A percentile compares a stretch with the other conserved stretches of the same genome.
Conservation (phyloP, 2,888 invertebrate genomes). For the Stramonita haemastoma region DNA sequence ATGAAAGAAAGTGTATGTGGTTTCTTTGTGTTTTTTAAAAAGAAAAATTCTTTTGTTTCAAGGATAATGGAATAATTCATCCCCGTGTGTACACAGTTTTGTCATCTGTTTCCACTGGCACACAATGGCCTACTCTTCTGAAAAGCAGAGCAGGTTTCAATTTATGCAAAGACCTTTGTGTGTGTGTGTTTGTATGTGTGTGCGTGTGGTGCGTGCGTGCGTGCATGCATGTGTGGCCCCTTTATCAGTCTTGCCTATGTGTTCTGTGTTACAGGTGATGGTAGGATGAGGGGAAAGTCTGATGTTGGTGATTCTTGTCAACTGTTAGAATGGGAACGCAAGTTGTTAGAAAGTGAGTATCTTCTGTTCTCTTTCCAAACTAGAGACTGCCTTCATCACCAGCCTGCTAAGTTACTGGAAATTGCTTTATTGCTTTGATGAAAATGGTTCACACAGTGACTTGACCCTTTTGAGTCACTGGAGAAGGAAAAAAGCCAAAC, state of each 20-base stretch:
- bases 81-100: no score
- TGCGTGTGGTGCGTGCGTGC: not conserved
- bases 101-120: no score
- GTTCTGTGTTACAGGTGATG: conserved; percentile 55
- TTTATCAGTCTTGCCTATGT: not conserved
- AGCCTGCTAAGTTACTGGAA: no score
- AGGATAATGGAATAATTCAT: no score
- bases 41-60: no score
- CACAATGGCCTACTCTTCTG: no score
- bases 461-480: conserved; percentile 3
- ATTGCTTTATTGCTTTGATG: not conserved
- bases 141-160: no score
- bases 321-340: conserved; percentile 51
- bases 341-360: conserved; percentile 56
- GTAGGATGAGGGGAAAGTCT: conserved; percentile 56
- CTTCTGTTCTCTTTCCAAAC: not conserved
- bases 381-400: not conserved
- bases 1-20: no score
- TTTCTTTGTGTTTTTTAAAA: no score
- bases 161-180: no score
- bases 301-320: conserved; percentile 39
- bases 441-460: not conserved
- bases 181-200: not conserved
- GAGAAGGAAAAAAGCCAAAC: not conserved
- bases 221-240: not conserved